A percentile compares a stretch with the other conserved stretches of the same genome.
phyloP scores from a whole-genome alignment of 2,888 invertebrate genomes.

The Tipula vernalis region DNA sequence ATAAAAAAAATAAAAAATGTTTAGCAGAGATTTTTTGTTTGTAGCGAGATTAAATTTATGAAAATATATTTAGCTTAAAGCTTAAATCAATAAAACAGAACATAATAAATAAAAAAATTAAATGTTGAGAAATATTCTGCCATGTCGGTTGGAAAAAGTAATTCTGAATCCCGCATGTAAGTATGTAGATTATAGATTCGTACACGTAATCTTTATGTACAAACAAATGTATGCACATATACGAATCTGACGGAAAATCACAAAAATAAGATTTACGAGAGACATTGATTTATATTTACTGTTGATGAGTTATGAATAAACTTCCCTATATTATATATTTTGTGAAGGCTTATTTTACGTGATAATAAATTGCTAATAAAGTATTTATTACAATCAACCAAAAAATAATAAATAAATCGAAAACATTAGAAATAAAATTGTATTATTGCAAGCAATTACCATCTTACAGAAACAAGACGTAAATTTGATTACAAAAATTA shows the following conservation, averaged over 20 bases:
- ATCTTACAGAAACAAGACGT: neutral
- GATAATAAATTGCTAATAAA: neutral
- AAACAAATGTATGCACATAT: neutral
- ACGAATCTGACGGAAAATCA: neutral
- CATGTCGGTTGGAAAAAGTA: neutral
- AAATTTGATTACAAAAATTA: too few species aligned
- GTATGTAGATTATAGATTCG: neutral
- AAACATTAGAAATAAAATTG: neutral
- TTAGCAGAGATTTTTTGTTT: neutral
- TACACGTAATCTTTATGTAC: too few species aligned
- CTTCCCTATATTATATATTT: neutral
- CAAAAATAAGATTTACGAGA: neutral
- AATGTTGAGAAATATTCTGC: neutral
- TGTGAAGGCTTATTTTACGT: neutral
- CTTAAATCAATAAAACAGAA: neutral
- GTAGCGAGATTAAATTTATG: neutral
- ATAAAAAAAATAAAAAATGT: neutral
- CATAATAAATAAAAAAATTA: neutral
- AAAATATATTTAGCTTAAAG: slow-evolving; percentile 4
- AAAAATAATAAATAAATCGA: neutral
- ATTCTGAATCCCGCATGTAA: neutral
- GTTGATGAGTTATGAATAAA: neutral
- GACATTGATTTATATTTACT: neutral
- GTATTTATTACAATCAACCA: neutral
- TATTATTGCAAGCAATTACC: neutral